Percentiles rank a stretch among this genome's conserved stretches.
phyloP scores from a whole-genome alignment of 2,888 invertebrate genomes.

The Atrina japonica region DNA sequence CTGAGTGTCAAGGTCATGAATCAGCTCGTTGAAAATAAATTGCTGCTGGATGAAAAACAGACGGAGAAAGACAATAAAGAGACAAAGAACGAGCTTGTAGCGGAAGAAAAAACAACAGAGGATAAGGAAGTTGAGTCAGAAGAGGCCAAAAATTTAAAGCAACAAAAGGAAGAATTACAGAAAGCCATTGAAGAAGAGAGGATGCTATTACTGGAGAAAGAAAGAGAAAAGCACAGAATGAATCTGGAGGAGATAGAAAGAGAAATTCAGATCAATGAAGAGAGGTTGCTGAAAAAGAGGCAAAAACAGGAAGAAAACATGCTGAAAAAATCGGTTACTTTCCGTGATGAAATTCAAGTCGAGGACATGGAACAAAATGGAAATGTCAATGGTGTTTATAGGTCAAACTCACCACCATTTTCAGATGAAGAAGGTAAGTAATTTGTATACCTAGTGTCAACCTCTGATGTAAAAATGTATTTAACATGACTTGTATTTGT shows the following conservation, averaged over 20 bases:
- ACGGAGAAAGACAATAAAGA: slow-evolving; percentile 57
- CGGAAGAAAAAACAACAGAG: slow-evolving; percentile 15
- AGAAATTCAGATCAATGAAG: slow-evolving; percentile 21
- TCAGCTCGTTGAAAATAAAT: slow-evolving; percentile 67
- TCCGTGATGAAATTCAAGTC: slow-evolving; percentile 49
- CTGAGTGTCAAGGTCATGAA: slow-evolving; percentile 72
- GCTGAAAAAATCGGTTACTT: slow-evolving; percentile 67
- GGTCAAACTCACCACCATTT: background rate
- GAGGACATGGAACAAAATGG: slow-evolving; percentile 13
- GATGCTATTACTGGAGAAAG: slow-evolving; percentile 30
- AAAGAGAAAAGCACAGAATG: slow-evolving; percentile 27
- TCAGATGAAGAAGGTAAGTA: slow-evolving; percentile 30
- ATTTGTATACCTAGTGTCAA: too few relatives aligned
- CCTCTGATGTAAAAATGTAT: background rate
- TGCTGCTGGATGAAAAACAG: slow-evolving; percentile 58
- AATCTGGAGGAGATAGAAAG: slow-evolving; percentile 30
- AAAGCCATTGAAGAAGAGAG: slow-evolving; percentile 36
- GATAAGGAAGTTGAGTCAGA: slow-evolving; percentile 34
- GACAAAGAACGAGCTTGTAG: slow-evolving; percentile 19
- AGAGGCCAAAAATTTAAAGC: background rate
- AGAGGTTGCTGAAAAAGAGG: slow-evolving; percentile 59
- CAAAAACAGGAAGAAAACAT: slow-evolving; percentile 70
- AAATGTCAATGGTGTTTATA: too few relatives aligned
- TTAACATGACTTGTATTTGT: too few relatives aligned
- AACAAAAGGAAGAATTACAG: slow-evolving; percentile 34